Conservation (phyloP, 2,797 vertebrate species). For the Poeciliopsis infans region DNA sequence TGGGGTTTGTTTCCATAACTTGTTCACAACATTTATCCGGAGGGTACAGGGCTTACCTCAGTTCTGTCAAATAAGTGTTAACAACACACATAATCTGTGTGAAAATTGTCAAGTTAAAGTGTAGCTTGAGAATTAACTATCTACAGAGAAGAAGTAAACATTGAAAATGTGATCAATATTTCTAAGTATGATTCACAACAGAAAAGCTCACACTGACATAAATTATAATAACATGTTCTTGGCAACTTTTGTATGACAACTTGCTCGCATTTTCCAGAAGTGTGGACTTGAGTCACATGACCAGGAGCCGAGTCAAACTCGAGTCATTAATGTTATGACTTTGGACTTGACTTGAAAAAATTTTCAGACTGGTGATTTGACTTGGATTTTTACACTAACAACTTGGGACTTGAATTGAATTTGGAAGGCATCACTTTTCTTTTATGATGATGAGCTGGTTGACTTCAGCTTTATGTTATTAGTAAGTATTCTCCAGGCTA, state of each 20-base stretch:
- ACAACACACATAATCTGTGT: slow-evolving; percentile 8
- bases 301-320: too few species aligned
- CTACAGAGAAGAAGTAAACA: slow-evolving; percentile 36
- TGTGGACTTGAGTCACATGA: too few species aligned
- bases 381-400: too few species aligned
- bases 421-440: too few species aligned
- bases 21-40: slow-evolving; percentile 29
- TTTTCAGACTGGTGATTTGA: too few species aligned
- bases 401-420: too few species aligned
- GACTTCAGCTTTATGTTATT: too few species aligned
- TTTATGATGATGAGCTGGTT: too few species aligned
- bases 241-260: slow-evolving; percentile 26
- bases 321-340: too few species aligned
- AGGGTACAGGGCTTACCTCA: slow-evolving; percentile 2
- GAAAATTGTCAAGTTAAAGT: slow-evolving; percentile 23
- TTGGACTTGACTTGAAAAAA: too few species aligned
- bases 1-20: slow-evolving; percentile 18
- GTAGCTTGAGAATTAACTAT: slow-evolving; percentile 25
- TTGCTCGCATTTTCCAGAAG: not conserved
- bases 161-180: slow-evolving; percentile 32
- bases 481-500: too few species aligned
- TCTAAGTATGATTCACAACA: slow-evolving; percentile 19
- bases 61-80: slow-evolving; percentile 11
- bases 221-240: slow-evolving; percentile 18
- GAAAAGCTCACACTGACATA: slow-evolving; percentile 11